Percentiles rank a stretch among this genome's conserved stretches.
Conservation (phyloP, 2,797 vertebrate species). For the Myotis daubentonii region DNA sequence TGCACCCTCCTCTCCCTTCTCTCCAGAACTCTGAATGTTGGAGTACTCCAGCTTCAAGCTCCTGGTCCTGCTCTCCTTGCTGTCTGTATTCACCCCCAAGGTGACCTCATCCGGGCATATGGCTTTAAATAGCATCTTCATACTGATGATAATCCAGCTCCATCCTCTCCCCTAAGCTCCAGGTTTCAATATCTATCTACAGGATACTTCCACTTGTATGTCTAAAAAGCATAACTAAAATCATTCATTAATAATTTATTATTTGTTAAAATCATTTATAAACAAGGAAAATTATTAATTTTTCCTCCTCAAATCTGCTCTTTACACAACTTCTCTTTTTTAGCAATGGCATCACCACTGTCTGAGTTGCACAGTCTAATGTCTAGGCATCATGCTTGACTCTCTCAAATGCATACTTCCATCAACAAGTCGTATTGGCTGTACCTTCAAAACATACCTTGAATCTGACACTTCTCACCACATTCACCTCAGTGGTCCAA, state of each 20-base stretch:
- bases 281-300: neutral
- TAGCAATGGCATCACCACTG: neutral
- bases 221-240: neutral
- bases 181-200: neutral
- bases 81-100: neutral
- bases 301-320: neutral
- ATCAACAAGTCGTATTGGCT: neutral
- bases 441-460: neutral
- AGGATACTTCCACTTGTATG: neutral
- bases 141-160: neutral
- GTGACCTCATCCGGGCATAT: neutral
- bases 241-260: neutral
- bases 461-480: neutral
- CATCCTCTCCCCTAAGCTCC: neutral
- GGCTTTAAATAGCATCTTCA: slow-evolving; percentile 3
- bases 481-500: neutral
- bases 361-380: neutral
- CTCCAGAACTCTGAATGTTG: neutral
- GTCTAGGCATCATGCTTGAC: neutral
- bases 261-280: neutral
- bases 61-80: neutral
- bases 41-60: neutral
- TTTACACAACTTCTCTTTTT: neutral
- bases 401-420: neutral
- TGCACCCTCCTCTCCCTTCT: neutral